Evolutionary conservation across 2,888 invertebrate species (phyloP), one percentile per base, ranked within the genome.

Genomic region (Caenorhabditis becei): DNA sequence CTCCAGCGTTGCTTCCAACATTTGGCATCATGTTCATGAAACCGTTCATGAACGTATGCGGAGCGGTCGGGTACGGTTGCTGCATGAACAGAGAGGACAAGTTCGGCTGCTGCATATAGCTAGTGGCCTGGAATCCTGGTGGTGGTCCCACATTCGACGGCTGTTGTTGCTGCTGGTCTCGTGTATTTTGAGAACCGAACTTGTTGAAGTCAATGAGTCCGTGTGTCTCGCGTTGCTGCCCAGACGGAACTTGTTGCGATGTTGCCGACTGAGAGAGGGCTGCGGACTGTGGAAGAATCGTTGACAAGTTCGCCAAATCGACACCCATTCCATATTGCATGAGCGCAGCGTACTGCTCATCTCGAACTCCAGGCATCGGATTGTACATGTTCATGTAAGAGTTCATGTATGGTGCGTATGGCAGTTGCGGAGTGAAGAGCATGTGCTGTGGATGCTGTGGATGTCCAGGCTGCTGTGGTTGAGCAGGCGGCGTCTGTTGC

Each of bases 251-350:
- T 47, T 65, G 78, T 58, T 78, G 80, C 18, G 71, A 32, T 20
- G 44, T 18, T 11, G 75, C 77, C 8, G 77, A 44, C 51, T 81
- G 82, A 8, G 82, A 71, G 1, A 80, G 59, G 8, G 77, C 44
- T 1, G 54, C 51, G 16, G 77, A 32, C 51, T 75, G 80, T 20
- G 85, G 85, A 14, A 83, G 69, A 49, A 83, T 82, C 18, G 78
- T 74, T 32, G 82, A 78, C 28, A 85, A 35, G 47, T 77, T 77
- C 7, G 77, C 28, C 56, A 86, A 75, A 63, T 86, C 86, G n/a
- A 86, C 81, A 24, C 83, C 82, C 71, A 85, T 83, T 54, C 80
- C 71, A 75, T 85, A 87, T 59, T 86, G 86, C 82, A 83, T 78
- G 28, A 87, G 75, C 16, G 82, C 77, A 41, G 84, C 67, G 41